Base-by-base conservation (phyloP, 1,140 invertebrate species). In the Hypothenemus hampei region DNA sequence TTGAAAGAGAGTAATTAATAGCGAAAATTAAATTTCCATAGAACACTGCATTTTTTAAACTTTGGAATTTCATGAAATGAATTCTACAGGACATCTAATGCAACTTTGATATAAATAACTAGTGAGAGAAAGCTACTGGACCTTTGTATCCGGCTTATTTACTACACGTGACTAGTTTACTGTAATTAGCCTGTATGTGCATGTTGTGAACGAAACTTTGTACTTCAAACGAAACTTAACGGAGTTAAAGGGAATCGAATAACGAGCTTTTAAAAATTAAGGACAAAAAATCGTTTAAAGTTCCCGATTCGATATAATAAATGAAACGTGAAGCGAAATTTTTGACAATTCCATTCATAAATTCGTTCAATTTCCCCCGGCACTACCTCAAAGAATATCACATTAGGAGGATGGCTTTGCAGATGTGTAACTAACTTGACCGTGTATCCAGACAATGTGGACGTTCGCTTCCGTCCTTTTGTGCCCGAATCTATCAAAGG, bases 401-500 rank as follows among this genome's bases (percentile, higher is more conserved):
- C 43, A 29, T 45, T 45, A 24, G 19, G 26, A 7, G 43, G 35
- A 6, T n/a, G 22, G 43, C 43, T 45, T 45, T 45, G 43, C 22
- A 45, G 24, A 29, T 29, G 43, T 11, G 23, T 45, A 45, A 45
- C 43, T 45, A 45, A 45, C n/a, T 45, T 45, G 43, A 13, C 43
- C 13, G 24, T 45, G 24, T 45, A 29, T 45, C 43, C 43, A 45
- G 43, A 45, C 43, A 45, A 45, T 45, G 24, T 45, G 43, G 43
- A 45, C 13, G 43, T 11, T 45, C 24, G 43, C 22, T 45, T 45
- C 43, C 43, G 43, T 45, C 31, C 43, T 31, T 45, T 45, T 45
- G 43, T 45, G 43, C 31, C 43, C 43, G 11, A 45, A 45, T 45
- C 43, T 22, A 18, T n/a, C n/a, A 45, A 29, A 29, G 24, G 22